Percentiles rank a stretch among this genome's conserved stretches.
Conservation (phyloP, 30 jellyfish, hydroid and myxozoan genomes). For the Sanderia malayensis region DNA sequence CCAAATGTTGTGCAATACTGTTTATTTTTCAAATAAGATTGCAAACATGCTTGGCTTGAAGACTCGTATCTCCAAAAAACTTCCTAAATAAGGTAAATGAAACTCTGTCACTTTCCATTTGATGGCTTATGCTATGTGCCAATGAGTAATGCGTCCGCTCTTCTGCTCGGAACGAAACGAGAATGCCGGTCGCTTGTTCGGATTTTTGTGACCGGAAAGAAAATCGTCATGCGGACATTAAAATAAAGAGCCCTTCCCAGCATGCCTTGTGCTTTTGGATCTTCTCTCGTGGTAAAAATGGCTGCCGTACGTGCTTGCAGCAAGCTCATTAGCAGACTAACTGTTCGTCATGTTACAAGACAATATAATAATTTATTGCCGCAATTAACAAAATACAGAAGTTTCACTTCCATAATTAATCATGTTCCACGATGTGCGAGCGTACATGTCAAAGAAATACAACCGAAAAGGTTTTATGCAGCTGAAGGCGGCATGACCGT, state of each 20-base stretch:
- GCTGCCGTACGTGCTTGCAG: constrained; percentile 73
- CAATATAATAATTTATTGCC: constrained; percentile 18
- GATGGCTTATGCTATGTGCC: too few species aligned
- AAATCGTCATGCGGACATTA: too few species aligned
- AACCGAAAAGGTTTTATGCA: constrained; percentile 35
- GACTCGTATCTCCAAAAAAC: too few species aligned
- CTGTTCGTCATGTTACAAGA: constrained; percentile 19
- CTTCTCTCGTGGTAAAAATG: constrained; percentile 76
- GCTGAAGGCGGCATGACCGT: constrained; percentile 28
- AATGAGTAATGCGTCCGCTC: too few species aligned
- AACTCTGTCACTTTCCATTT: too few species aligned
- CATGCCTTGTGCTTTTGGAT: not conserved
- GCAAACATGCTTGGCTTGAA: too few species aligned
- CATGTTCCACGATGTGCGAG: constrained; percentile 42
- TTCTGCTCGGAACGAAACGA: too few species aligned
- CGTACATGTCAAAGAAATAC: constrained; percentile 17
- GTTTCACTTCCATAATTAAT: constrained; percentile 38
- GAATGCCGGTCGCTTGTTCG: too few species aligned
- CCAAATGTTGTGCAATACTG: too few species aligned
- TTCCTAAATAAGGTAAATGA: too few species aligned
- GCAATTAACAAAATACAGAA: constrained; percentile 16
- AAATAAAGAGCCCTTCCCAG: not conserved
- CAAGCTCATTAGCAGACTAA: constrained; percentile 43
- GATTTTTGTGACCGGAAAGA: too few species aligned
- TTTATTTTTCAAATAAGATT: too few species aligned